phyloP scores from a whole-genome alignment of 1,140 invertebrate genomes.

The Lordiphosa stackelbergi region DNA sequence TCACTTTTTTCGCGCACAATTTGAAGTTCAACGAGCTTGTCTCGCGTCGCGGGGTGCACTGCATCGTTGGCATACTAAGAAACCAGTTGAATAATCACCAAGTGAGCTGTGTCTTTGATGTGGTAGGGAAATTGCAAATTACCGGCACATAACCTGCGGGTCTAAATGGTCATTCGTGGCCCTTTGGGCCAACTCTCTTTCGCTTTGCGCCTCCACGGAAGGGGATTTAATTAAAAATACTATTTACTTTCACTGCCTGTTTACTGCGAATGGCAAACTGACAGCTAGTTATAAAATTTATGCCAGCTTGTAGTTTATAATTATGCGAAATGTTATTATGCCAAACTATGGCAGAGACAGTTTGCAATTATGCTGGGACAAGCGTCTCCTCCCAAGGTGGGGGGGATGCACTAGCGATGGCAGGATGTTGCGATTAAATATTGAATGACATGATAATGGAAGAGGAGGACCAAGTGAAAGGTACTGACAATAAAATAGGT shows the following conservation, averaged over 20 bases:
- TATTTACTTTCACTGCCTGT: conserved; percentile 60
- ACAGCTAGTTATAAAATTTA: conserved; percentile 34
- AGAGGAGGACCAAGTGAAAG: too few relatives aligned
- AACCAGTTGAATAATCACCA: conserved; percentile 69
- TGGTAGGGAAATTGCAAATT: conserved; percentile 68
- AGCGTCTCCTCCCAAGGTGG: neutral
- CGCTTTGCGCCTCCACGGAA: neutral
- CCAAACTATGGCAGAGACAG: conserved; percentile 20
- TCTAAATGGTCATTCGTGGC: conserved; percentile 30
- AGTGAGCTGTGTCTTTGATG: conserved; percentile 33
- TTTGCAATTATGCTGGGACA: conserved; percentile 18
- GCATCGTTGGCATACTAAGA: conserved; percentile 45
- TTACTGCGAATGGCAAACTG: conserved; percentile 33
- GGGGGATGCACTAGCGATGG: conserved; percentile 6
- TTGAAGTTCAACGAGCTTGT: conserved; percentile 63
- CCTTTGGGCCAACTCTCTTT: conserved; percentile 15
- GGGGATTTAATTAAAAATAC: conserved; percentile 58
- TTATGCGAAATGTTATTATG: conserved; percentile 49
- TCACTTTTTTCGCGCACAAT: conserved; percentile 64
- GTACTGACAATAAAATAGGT: too few relatives aligned
- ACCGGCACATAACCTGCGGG: conserved; percentile 58
- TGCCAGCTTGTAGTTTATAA: conserved; percentile 44
- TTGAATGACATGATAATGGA: too few relatives aligned
- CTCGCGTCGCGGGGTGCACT: neutral
- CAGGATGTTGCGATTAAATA: neutral